Evolutionary conservation across 2,888 invertebrate species (phyloP).

Genomic region (Eueremaeus valkanovi): DNA sequence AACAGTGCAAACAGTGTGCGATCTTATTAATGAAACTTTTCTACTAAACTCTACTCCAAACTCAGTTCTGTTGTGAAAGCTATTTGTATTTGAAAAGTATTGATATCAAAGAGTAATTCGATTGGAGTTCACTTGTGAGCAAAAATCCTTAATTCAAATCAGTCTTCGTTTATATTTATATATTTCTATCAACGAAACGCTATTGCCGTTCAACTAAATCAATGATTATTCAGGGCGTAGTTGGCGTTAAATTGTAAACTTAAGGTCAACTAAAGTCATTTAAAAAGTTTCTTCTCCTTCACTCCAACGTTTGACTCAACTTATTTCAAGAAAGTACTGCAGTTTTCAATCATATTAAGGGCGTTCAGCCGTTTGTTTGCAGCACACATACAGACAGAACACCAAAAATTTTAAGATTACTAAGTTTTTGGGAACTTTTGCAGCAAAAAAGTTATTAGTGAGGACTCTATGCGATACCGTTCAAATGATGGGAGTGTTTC

Average conservation of each 20-base stretch:
- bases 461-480: constrained; percentile 19
- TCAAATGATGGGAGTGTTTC: constrained; percentile 26
- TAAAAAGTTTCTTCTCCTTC: background rate
- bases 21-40: constrained; percentile 12
- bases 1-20: constrained; percentile 20
- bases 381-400: background rate
- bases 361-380: constrained; percentile 25
- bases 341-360: constrained; percentile 31
- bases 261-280: constrained; percentile 30
- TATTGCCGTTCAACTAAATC: constrained; percentile 26
- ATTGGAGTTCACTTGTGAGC: background rate
- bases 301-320: background rate
- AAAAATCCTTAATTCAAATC: background rate
- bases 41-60: background rate
- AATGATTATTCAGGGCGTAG: constrained; percentile 34
- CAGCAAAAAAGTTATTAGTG: constrained; percentile 13
- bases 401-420: background rate
- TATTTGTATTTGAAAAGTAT: background rate
- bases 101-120: background rate
- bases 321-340: constrained; percentile 18
- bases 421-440: background rate
- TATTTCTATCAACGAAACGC: background rate
- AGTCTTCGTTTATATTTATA: background rate
- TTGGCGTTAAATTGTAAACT: constrained; percentile 28
- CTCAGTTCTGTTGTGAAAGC: background rate